Evolutionary conservation across 1,140 invertebrate species (phyloP).

Genomic region (Notospermus geniculatus): DNA sequence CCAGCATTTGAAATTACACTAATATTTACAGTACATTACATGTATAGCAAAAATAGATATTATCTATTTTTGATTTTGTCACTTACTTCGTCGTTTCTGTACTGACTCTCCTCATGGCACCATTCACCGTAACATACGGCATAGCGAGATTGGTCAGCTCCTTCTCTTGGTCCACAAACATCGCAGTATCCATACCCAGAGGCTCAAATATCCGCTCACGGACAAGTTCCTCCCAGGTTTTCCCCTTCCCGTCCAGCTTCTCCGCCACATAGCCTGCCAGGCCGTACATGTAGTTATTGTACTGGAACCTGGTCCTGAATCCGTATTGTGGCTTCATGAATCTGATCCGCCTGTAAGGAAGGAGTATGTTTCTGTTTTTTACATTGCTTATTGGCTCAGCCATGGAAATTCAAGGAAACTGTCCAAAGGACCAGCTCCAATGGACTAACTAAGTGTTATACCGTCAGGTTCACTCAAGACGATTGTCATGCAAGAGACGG

Average conservation of each 20-base stretch:
- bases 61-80: no score
- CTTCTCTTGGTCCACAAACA: constrained; percentile 30
- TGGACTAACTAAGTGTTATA: no score
- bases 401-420: no score
- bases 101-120: constrained; percentile 15
- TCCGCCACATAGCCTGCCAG: constrained; percentile 46
- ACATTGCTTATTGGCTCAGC: no score
- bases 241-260: constrained; percentile 28
- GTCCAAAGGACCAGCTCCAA: no score
- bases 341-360: constrained; percentile 31
- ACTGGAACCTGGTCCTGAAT: constrained; percentile 39
- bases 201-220: constrained; percentile 30
- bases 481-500: no score
- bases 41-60: no score
- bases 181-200: constrained; percentile 35
- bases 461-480: no score
- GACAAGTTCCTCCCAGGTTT: constrained; percentile 40
- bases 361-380: neutral
- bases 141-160: constrained; percentile 30
- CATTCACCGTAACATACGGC: constrained; percentile 30
- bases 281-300: constrained; percentile 50
- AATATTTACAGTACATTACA: no score
- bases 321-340: constrained; percentile 29
- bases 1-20: no score
- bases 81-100: neutral